phyloP scores from a whole-genome alignment of 2,113 vertebrate species.

The Pygoscelis adeliae region DNA sequence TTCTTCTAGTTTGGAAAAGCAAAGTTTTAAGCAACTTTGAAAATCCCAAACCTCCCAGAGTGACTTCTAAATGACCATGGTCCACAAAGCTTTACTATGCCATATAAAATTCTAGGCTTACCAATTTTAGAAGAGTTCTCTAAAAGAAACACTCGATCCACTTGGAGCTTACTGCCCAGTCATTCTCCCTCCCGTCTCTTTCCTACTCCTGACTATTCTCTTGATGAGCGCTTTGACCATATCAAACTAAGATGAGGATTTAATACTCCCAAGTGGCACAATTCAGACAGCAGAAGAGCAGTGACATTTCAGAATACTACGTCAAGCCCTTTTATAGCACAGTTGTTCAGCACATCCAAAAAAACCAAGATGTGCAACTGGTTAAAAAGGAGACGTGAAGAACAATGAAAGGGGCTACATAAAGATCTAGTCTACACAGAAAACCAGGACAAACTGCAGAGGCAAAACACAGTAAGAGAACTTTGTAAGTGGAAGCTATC shows the following conservation, averaged over 20 bases:
- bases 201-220: background rate
- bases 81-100: background rate
- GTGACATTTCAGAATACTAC: background rate
- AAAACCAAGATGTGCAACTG: background rate
- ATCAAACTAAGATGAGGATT: background rate
- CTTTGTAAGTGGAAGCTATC: background rate
- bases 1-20: too few species aligned
- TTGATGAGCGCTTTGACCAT: background rate
- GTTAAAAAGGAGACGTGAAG: background rate
- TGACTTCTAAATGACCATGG: background rate
- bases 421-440: background rate
- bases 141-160: background rate
- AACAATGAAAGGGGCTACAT: background rate
- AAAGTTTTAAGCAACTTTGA: background rate
- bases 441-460: background rate
- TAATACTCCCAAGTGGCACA: background rate
- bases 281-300: background rate
- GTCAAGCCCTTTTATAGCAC: background rate
- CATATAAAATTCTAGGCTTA: background rate
- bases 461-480: background rate
- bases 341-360: background rate
- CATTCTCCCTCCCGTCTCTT: background rate
- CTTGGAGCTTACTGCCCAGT: background rate
- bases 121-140: background rate
- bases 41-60: background rate